These are phyloP conservation scores for Poeciliopsis paucimaculata DNA, from an alignment of 2,797 vertebrate species.

Conservation along the genomic window DNA sequence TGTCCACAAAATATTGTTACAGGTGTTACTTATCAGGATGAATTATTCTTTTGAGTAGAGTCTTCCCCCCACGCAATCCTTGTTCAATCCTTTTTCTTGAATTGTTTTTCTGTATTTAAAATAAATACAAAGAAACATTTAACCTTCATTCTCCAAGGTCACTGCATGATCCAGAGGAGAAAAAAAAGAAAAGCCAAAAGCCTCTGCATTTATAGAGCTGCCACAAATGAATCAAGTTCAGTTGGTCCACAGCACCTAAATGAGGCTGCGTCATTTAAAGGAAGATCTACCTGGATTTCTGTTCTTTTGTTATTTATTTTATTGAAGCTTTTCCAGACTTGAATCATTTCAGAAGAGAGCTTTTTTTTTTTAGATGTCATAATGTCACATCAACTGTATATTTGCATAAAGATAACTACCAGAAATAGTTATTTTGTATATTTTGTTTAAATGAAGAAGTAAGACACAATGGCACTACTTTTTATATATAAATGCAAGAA, in stretches of 20 bases:
- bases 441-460: too few species aligned
- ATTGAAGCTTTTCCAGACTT: neutral
- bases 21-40: neutral
- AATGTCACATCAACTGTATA: neutral
- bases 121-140: neutral
- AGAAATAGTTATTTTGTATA: neutral
- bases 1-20: neutral
- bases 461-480: too few species aligned
- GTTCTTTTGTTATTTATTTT: neutral
- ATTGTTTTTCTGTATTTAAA: neutral
- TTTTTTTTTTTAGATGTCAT: neutral
- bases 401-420: neutral
- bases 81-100: neutral
- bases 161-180: neutral
- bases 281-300: neutral
- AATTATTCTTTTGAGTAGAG: neutral
- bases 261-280: neutral
- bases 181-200: neutral
- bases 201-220: neutral
- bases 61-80: neutral
- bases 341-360: neutral
- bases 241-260: neutral
- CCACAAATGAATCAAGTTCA: neutral
- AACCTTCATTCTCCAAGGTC: neutral
- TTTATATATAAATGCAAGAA: neutral